Percentiles rank a stretch among this genome's conserved stretches.
These are phyloP conservation scores for Phaetusa simplex DNA, from an alignment of 2,113 vertebrate species.

Conservation along the genomic window DNA sequence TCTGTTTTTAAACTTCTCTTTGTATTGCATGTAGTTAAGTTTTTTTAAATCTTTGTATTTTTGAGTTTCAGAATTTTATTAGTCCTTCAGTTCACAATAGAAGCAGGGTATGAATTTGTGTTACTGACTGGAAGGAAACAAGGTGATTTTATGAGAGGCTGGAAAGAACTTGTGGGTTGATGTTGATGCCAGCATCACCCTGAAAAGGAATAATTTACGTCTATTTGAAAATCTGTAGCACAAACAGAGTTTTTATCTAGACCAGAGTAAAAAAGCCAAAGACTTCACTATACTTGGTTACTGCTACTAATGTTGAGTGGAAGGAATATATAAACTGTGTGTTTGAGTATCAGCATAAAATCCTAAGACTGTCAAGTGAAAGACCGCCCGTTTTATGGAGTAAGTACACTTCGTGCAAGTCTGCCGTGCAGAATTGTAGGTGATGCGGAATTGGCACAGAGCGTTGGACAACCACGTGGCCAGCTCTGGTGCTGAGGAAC, in stretches of 20 bases:
- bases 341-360: neutral
- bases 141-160: neutral
- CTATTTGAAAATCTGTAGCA: neutral
- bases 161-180: neutral
- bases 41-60: neutral
- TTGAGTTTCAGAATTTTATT: neutral
- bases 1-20: neutral
- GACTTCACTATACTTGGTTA: neutral
- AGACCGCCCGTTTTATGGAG: neutral
- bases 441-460: neutral
- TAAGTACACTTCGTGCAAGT: neutral
- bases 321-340: neutral
- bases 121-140: neutral
- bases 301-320: neutral
- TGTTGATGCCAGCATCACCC: neutral
- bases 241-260: neutral
- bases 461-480: accelerated
- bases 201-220: neutral
- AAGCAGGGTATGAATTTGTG: neutral
- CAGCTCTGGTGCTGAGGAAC: neutral
- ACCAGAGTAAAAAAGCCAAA: neutral
- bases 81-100: neutral
- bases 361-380: neutral
- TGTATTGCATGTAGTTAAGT: neutral
- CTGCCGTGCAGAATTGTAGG: neutral